Conservation (phyloP, 2,888 invertebrate species). For the Erynnis tages region DNA sequence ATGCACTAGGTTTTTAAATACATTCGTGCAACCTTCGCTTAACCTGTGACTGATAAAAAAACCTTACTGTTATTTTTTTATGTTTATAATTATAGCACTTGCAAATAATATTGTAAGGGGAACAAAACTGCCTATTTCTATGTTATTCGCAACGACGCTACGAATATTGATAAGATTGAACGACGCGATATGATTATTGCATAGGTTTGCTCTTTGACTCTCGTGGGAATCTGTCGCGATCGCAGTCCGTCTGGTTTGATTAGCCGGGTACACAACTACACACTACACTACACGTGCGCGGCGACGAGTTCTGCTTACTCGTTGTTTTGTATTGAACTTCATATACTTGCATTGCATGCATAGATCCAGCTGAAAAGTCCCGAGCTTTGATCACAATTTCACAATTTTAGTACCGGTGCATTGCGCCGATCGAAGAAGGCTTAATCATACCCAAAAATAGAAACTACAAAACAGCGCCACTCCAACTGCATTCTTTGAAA, state of each 20-base stretch:
- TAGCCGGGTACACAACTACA: slow-evolving; percentile 26
- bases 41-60: too few species aligned
- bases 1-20: too few species aligned
- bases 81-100: too few species aligned
- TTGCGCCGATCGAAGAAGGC: slow-evolving; percentile 13
- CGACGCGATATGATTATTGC: slow-evolving; percentile 30
- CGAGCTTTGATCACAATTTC: slow-evolving; percentile 22
- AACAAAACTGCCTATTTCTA: too few species aligned
- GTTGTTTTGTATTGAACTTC: slow-evolving; percentile 5
- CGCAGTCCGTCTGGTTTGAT: slow-evolving; percentile 29
- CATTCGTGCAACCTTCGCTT: too few species aligned
- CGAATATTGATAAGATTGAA: slow-evolving; percentile 9
- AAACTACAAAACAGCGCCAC: slow-evolving; percentile 12
- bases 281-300: slow-evolving; percentile 8
- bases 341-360: too few species aligned
- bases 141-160: neutral
- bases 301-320: slow-evolving; percentile 4
- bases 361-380: neutral
- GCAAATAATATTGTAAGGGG: too few species aligned
- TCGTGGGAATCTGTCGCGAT: slow-evolving; percentile 44
- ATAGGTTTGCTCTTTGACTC: slow-evolving; percentile 34
- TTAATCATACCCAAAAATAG: slow-evolving; percentile 21
- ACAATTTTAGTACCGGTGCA: slow-evolving; percentile 20
- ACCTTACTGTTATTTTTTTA: too few species aligned
- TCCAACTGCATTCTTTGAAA: slow-evolving; percentile 9